phyloP scores from a whole-genome alignment of 2,888 invertebrate genomes.

The Drosophila ustulata region DNA sequence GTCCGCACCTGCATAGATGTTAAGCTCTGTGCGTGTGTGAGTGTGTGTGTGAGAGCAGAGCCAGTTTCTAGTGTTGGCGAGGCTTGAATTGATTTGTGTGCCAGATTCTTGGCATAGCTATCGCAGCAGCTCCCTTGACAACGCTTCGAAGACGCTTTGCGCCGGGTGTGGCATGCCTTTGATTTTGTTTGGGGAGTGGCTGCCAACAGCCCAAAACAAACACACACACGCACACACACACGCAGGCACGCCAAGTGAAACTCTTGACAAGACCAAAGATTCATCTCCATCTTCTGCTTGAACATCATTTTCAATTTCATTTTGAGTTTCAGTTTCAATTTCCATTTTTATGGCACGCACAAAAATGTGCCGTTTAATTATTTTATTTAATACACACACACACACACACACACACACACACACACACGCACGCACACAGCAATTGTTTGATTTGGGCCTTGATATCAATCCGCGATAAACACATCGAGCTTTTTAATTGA shows the following conservation, averaged over 20 bases:
- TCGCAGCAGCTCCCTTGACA: slow-evolving; percentile 29
- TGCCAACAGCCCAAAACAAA: slow-evolving; percentile 3
- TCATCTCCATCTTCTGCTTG: slow-evolving; percentile 17
- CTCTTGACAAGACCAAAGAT: slow-evolving; percentile 48
- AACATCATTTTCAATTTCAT: slow-evolving; percentile 10
- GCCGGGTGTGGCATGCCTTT: slow-evolving; percentile 7
- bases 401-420: slow-evolving; percentile 21
- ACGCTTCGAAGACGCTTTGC: slow-evolving; percentile 16
- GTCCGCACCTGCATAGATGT: slow-evolving; percentile 59
- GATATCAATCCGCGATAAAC: slow-evolving; percentile 42
- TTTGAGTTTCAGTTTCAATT: slow-evolving; percentile 33
- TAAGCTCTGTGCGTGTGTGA: slow-evolving; percentile 41
- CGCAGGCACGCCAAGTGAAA: slow-evolving; percentile 49
- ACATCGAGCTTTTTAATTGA: slow-evolving; percentile 47
- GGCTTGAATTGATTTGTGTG: slow-evolving; percentile 45
- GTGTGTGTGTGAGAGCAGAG: slow-evolving; percentile 23
- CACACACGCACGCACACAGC: slow-evolving; percentile 15
- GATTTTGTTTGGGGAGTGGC: slow-evolving; percentile 4
- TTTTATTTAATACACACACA: slow-evolving; percentile 34
- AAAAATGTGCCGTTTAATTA: slow-evolving; percentile 50
- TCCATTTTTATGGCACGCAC: slow-evolving; percentile 59
- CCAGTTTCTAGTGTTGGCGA: slow-evolving; percentile 41
- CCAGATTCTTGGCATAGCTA: slow-evolving; percentile 72
- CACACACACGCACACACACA: slow-evolving; percentile 3
- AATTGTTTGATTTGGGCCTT: slow-evolving; percentile 27